phyloP scores from a whole-genome alignment of 2,888 invertebrate species.

The Encarsia formosa region DNA sequence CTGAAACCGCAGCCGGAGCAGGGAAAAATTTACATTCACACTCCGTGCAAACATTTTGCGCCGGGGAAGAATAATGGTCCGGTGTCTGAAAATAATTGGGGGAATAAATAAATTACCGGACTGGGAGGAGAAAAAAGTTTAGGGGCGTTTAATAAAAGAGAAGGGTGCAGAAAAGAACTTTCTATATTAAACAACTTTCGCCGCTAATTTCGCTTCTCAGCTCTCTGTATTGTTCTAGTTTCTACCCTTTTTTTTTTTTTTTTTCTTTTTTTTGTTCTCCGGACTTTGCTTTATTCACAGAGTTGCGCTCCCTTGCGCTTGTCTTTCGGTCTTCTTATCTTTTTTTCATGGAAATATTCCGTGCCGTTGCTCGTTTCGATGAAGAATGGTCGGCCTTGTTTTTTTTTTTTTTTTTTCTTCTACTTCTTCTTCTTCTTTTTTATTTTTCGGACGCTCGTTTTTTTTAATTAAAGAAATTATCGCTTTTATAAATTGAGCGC shows the following conservation, averaged over 20 bases:
- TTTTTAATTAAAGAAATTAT: conserved; percentile 22
- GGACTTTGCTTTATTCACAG: not conserved
- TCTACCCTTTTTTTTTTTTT: not conserved
- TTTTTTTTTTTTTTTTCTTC: not conserved
- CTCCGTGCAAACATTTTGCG: not conserved
- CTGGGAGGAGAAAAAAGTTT: conserved; percentile 28
- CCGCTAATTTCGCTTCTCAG: conserved; percentile 38
- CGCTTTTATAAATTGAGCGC: conserved; percentile 19
- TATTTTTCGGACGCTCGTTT: not conserved
- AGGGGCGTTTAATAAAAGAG: conserved; percentile 28
- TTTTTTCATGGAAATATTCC: not conserved
- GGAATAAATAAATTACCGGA: conserved; percentile 42
- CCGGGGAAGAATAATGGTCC: not conserved
- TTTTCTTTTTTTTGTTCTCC: not conserved
- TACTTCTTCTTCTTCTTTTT: not conserved
- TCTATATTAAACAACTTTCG: conserved; percentile 42
- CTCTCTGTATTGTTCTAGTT: not conserved
- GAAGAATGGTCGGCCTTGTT: not conserved
- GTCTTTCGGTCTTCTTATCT: no score
- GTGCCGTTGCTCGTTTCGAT: not conserved
- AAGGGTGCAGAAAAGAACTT: conserved; percentile 32
- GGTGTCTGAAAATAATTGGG: conserved; percentile 37
- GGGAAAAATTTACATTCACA: not conserved
- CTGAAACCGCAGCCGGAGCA: conserved; percentile 5
- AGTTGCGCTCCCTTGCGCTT: not conserved